Base-by-base conservation (phyloP, 2,113 vertebrate species). In the Phocoena sinus region DNA sequence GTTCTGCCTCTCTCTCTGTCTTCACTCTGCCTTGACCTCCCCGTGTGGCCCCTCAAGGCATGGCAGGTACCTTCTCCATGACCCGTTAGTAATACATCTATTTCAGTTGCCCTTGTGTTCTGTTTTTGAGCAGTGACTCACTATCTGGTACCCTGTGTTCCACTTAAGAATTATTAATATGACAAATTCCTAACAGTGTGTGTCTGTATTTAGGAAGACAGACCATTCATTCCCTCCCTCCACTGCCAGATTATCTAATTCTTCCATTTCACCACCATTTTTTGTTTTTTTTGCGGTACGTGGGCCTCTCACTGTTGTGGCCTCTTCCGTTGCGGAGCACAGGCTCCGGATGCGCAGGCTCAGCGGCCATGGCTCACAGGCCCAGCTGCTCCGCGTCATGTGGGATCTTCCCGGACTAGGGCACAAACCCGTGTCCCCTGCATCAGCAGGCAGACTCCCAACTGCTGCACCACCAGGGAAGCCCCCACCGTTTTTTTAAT, bases 41-140 rank as follows among this genome's bases (percentile, higher is more conserved):
- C 23, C 2, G 0, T 26, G 56, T 65, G 76, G 8, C 26, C 18
- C 5, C 0, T 31, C 53, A 17, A 53, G 53, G 5, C 53, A 18
- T 53, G 53, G 53, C 44, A 58, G 56, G 26, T n/a, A 86, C 60
- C 38, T 63, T 41, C 53, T 88, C 50, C 20, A 18, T 21, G 25
- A 20, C 41, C 33, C 9, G 6, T 33, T 6, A 77, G 28, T 12
- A 77, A 77, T 17, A 26, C 21, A 1, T 9, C 15, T 76, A 41
- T 41, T 71, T 60, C 6, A 53, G 5, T 33, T 63, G 53, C 67
- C 71, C 76, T 14, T 25, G 8, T 58, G n/a, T 21, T 73, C 20
- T n/a, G 3, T 73, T 41, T 23, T 63, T 74, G 41, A 23, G 0
- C 67, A 38, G 20, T 74, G 56, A 36, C 26, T 81, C 13, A 44